Evolutionary conservation across 2,113 vertebrate genomes (phyloP), one percentile per base, ranked within the genome.

Genomic region (Hepsetus odoe): DNA sequence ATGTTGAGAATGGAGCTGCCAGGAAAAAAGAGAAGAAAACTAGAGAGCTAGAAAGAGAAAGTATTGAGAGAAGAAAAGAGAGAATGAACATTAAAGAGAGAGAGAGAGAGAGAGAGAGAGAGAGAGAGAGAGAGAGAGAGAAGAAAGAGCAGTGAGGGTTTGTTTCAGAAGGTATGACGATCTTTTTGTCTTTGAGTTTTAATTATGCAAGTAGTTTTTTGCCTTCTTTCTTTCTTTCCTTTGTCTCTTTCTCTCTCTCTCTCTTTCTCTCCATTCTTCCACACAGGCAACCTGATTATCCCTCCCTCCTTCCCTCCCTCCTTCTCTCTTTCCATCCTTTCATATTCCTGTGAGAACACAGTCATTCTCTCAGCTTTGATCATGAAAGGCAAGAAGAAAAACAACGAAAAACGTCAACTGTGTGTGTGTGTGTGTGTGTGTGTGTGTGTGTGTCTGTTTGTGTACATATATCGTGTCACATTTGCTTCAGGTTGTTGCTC

Each of bases 321-420:
- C 32, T 14, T 61, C 58, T 61, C 26, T 79, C 69, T 53, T 59
- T 14, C 32, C 77, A 51, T 33, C 53, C 61, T 53, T 18, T 38
- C 51, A 14, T 22, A 51, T 22, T 69, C 72, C 53, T 80, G n/a
- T 26, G 55, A 70, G 35, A 64, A 81, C 8, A 33, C 55, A 71
- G 69, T 76, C 55, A 69, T 75, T 75, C 58, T 32, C 30, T 61
- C 33, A 32, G 73, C 74, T 81, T 76, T 76, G 66, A 81, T 76
- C 74, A 81, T 77, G 55, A 81, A 77, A 81, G 67, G 38, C 46
- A 66, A 58, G 28, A 59, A 77, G 33, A 53, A 40, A 44, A 28
- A 70, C 65, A 65, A 40, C 20, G 55, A 44, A 53, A 76, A 75
- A 72, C 22, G 32, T 42, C 56, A 30, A 13, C 30, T 51, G 46